These are phyloP conservation scores for rabbit (Oryctolagus cuniculus) DNA, from an alignment of 2,113 vertebrate species.

Conservation along the genomic window DNA sequence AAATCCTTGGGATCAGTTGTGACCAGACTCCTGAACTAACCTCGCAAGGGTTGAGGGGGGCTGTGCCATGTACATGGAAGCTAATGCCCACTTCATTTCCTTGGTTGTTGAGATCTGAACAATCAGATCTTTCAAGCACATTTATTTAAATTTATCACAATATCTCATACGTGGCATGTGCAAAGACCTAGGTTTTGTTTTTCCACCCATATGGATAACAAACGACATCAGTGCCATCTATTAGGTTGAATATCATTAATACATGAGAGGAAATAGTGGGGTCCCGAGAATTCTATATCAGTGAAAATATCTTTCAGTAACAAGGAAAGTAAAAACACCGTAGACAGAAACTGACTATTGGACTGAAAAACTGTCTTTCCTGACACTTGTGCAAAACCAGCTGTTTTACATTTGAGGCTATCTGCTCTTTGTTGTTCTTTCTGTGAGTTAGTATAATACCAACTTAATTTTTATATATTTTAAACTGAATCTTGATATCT, in stretches of 20 bases:
- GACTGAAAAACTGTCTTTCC: background rate
- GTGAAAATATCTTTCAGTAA: too few relatives aligned
- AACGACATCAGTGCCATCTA: background rate
- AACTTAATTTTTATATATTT: background rate
- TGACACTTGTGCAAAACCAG: background rate
- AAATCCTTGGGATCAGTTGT: background rate
- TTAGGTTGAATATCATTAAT: too few relatives aligned
- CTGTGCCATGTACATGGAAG: too few relatives aligned
- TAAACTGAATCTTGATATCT: background rate
- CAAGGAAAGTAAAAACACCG: too few relatives aligned
- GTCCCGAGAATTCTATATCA: too few relatives aligned
- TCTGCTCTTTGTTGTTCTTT: background rate
- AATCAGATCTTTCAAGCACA: background rate
- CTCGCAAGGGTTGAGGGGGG: rapidly evolving
- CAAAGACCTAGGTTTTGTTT: background rate
- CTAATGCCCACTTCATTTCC: too few relatives aligned
- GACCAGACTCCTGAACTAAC: background rate
- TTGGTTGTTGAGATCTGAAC: background rate
- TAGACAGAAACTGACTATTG: too few relatives aligned
- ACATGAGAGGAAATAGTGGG: too few relatives aligned
- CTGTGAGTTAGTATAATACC: background rate
- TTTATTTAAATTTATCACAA: background rate
- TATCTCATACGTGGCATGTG: background rate
- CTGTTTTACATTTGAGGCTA: background rate
- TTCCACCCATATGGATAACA: background rate